Evolutionary conservation across 2,888 invertebrate genomes (phyloP).

Genomic region (Cheilosia urbana): DNA sequence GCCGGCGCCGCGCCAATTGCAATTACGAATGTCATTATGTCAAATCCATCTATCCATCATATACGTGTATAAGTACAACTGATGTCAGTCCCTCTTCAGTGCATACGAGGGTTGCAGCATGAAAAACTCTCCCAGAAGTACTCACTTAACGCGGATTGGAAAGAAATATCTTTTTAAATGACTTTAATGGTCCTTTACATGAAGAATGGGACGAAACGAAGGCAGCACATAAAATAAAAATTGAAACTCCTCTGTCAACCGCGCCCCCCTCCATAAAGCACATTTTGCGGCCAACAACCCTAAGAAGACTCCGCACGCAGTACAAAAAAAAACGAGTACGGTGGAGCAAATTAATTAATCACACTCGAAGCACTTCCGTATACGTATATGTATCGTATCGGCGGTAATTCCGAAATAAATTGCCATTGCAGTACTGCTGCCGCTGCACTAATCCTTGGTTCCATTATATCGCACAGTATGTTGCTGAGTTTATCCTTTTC

Average conservation of each 20-base stretch:
- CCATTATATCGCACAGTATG: constrained; percentile 30
- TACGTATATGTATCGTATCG: constrained; percentile 18
- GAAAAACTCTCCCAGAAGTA: constrained; percentile 32
- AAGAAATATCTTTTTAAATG: constrained; percentile 62
- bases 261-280: constrained; percentile 37
- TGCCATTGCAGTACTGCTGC: constrained; percentile 48
- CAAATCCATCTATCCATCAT: constrained; percentile 21
- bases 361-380: constrained; percentile 65
- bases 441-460: constrained; percentile 51
- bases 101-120: neutral
- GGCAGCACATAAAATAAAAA: constrained; percentile 46
- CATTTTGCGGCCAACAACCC: constrained; percentile 58
- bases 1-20: neutral
- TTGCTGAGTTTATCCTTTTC: constrained; percentile 18
- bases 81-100: constrained; percentile 2
- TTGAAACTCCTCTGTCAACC: constrained; percentile 32
- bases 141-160: constrained; percentile 63
- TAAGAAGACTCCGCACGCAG: neutral
- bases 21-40: constrained; percentile 40
- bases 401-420: constrained; percentile 67
- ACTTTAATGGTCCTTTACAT: constrained; percentile 56
- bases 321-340: neutral
- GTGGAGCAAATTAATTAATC: constrained; percentile 64
- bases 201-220: constrained; percentile 10
- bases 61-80: constrained; percentile 1